These are phyloP conservation scores for Siderastrea radians DNA, from an alignment of 92 coral and sea anemone genomes.

Conservation along the genomic window DNA sequence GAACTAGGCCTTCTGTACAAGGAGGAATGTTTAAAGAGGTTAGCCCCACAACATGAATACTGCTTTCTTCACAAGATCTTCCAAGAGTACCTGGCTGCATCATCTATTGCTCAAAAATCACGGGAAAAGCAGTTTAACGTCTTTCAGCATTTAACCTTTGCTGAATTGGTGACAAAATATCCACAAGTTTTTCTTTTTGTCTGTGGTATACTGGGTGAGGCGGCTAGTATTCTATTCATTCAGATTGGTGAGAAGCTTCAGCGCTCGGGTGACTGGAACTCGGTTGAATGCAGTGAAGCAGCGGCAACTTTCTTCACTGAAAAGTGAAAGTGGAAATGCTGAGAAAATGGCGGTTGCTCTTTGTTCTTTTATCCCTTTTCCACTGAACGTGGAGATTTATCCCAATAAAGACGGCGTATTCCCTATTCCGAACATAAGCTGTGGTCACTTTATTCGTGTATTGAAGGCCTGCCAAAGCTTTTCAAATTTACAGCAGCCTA, in stretches of 20 bases:
- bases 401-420: no score
- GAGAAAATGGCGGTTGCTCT: neutral
- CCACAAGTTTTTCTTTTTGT: constrained; percentile 9
- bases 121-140: neutral
- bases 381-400: neutral
- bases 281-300: neutral
- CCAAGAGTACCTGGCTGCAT: constrained; percentile 9
- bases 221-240: neutral
- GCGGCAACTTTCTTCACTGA: neutral
- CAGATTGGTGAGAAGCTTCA: neutral
- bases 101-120: neutral
- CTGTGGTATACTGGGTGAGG: neutral
- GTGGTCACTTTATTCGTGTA: neutral
- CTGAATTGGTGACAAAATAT: neutral
- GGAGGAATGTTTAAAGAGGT: constrained; percentile 9
- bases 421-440: no score
- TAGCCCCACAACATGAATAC: constrained; percentile 14
- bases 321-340: neutral
- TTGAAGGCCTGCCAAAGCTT: neutral
- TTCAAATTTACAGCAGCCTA: neutral
- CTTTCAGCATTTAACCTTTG: neutral
- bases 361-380: neutral
- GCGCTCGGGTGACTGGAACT: neutral
- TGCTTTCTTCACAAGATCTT: constrained; percentile 22
- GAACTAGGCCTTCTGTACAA: neutral